Conservation (phyloP, 2,797 vertebrate genomes). For the Sebastes hubbsi region DNA sequence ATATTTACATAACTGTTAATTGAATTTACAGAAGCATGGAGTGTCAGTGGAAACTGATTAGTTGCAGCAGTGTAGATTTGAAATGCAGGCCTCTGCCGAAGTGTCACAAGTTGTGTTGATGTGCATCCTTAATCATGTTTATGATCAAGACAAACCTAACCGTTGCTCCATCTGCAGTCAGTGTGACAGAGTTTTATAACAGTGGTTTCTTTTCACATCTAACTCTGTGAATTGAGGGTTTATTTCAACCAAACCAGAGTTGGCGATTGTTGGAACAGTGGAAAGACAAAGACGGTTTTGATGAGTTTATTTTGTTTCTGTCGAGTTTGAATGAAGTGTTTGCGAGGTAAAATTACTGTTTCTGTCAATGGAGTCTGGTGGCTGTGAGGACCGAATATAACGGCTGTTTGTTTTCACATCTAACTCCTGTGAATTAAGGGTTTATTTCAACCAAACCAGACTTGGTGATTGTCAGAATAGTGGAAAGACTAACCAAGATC, state of each 20-base stretch:
- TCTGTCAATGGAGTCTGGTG: no score
- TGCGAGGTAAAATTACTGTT: no score
- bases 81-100: neutral
- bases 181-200: no score
- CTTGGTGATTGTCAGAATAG: no score
- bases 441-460: no score
- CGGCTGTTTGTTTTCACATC: no score
- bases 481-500: no score
- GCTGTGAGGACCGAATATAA: no score
- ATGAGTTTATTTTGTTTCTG: neutral
- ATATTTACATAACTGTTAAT: constrained; percentile 41
- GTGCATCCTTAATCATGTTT: constrained; percentile 1
- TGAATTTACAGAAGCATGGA: constrained; percentile 28
- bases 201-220: no score
- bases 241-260: no score
- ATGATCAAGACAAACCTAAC: neutral
- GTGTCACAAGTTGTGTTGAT: constrained; percentile 7
- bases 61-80: neutral
- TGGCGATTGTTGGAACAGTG: neutral
- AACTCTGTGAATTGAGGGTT: no score
- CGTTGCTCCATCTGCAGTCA: neutral
- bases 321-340: neutral
- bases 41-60: constrained; percentile 33
- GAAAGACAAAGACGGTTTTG: neutral
- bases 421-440: no score